Evolutionary conservation across 2,888 invertebrate species (phyloP), one percentile per base, ranked within the genome.

Genomic region (Drosophila mayaguana): DNA sequence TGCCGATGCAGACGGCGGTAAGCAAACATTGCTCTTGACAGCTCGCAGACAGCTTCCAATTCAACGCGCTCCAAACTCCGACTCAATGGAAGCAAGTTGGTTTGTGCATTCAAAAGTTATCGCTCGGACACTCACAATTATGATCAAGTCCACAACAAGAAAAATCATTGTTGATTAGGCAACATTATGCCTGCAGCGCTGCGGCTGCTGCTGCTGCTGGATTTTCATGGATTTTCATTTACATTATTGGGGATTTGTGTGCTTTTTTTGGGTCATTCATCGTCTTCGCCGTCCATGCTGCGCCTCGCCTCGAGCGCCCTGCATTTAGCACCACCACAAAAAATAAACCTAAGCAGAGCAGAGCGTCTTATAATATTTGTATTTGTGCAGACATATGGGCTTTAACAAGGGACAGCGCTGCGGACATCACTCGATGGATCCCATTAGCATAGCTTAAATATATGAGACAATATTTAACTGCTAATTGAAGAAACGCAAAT

Each of bases 41-140:
- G 84, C 81, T 71, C 69, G 83, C 81, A 78, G 89, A 86, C 83
- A 84, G 78, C 87, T 88, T 86, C 70, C 89, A 83, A 78, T 70
- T 85, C 86, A 88, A 86, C 81, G 83, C 88, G 75, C 55, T 57
- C 69, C 25, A 50, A 48, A 34, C 50, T 36, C 54, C 54, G 9
- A 34, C 73, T 60, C 56, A 48, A 3, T 9, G 14, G 42, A 6
- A 8, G 1, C 38, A 22, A 12, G 25, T 16, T n/a, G 25, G 8
- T 4, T 36, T 68, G 48, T 50, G 72, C 76, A 57, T 32, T 55
- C 50, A 57, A 25, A 64, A 64, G 51, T 62, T 51, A 36, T 70
- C 56, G 61, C 61, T 50, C 59, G 70, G 54, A 65, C 76, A 76
- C 69, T 68, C 72, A 76, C 72, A 68, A 76, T 43, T 56, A 56